Evolutionary conservation across 2,797 vertebrate species (phyloP).

Genomic region (Fistularia tabacaria): DNA sequence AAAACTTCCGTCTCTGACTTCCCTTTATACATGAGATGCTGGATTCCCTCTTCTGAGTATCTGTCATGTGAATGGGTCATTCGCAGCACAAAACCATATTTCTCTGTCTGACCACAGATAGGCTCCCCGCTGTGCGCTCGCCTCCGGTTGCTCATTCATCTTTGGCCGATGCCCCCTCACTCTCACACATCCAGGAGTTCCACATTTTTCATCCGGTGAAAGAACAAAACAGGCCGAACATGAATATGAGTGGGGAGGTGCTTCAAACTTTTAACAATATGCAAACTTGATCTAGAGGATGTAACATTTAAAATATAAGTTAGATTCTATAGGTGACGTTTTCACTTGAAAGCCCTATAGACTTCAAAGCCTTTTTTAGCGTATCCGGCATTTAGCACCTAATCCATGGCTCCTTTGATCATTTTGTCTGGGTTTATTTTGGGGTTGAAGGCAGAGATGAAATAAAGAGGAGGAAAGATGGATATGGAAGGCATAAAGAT

Average conservation of each 20-base stretch:
- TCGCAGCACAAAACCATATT: constrained; percentile 13
- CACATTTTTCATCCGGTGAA: not conserved
- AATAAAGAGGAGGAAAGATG: constrained; percentile 24
- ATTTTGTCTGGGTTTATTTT: constrained; percentile 67
- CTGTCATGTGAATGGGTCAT: constrained; percentile 3
- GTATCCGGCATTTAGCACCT: constrained; percentile 60
- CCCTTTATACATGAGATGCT: not conserved
- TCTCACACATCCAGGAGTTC: not conserved
- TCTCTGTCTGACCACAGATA: not conserved
- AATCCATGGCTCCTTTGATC: constrained; percentile 64
- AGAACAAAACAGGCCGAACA: not conserved
- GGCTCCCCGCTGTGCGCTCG: constrained; percentile 10
- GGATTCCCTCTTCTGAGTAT: not conserved
- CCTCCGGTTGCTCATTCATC: constrained; percentile 44
- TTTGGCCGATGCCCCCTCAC: constrained; percentile 6
- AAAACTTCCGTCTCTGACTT: too few relatives aligned
- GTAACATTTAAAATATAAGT: constrained; percentile 36
- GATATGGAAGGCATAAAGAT: constrained; percentile 38
- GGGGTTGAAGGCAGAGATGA: constrained; percentile 49
- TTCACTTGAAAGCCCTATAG: constrained; percentile 55
- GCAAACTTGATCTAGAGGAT: not conserved
- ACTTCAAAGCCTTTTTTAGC: constrained; percentile 64
- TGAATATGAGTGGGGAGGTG: not conserved
- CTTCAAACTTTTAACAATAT: constrained; percentile 5
- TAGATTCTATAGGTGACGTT: constrained; percentile 58